Base-by-base conservation (phyloP, 2,797 vertebrate genomes). In the Sebastes flavidus region DNA sequence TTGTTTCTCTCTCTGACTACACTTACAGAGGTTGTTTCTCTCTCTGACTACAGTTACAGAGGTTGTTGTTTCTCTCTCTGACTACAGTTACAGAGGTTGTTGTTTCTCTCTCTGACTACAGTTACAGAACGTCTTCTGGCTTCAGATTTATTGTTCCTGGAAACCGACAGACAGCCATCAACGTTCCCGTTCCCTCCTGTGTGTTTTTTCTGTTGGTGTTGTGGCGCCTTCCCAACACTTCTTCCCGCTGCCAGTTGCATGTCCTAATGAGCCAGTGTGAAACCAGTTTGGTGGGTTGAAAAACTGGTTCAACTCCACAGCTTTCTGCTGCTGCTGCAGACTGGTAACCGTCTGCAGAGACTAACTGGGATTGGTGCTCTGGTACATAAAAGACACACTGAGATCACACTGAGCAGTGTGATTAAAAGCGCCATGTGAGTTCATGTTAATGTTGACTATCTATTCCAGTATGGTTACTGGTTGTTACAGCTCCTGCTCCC, bases 211-310 rank as follows among this genome's bases (percentile, higher is more conserved):
- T 61, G 20, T 18, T 46, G 71, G 65, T 61, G 59, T 20, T 52
- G 68, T 25, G 49, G 56, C 55, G 65, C 46, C 65, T 42, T 66
- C 38, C 32, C 74, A 79, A 78, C 55, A 76, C 16, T n/a, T 38
- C 30, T 62, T 29, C 49, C 8, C 20, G 7, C 65, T 34, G 32
- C 65, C 38, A 52, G 20, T 4, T 59, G n/a, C 65, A 11, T n/a
- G 58, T 85, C 25, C 10, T 22, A 52, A 80, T 52, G 30, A 32
- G 22, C 55, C 24, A 7, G 14, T 1, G 59, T 3, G 16, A 72
- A 90, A 90, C 88, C 78, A 29, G 87, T 91, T 85, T 66, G 80
- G 38, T 29, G 8, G 49, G 80, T 72, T 32, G 22, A n/a, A 29
- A 46, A 36, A 38, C 49, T 11, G 6, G 65, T 68, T 75, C 22